Base-by-base conservation (phyloP, 2,888 invertebrate species). In the Patella depressa region DNA sequence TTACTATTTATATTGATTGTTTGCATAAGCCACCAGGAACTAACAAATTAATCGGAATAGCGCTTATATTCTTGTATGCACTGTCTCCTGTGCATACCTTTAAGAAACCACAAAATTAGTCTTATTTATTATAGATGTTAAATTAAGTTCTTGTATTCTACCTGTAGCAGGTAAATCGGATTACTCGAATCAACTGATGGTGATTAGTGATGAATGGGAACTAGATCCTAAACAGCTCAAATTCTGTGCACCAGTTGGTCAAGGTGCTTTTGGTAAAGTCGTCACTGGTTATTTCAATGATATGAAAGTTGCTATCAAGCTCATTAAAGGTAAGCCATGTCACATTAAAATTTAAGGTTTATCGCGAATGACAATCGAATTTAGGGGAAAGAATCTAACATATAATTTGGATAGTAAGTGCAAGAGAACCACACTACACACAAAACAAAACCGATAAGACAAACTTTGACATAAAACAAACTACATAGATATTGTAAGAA, bases 291-390 rank as follows among this genome's bases (percentile, higher is more conserved):
- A 87, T 79, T 89, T 87, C 78, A 82, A 85, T 17, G 88, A 88
- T 75, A 81, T 85, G 71, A 87, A 85, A 77, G 95, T 96, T 0
- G 96, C 96, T 9, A 95, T 95, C 12, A 96, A 96, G 88, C 94
- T 94, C 91, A 91, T 96, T 0, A 94, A 94, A 92, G 94, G 95
- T 95, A 91, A 90, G 91, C 83, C 24, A 4, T 0, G 45, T 45
- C 45, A 45, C 45, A 45, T 45, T 45, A 7, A 45, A 5, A 45
- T 5, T 45, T 45, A 0, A 0, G 5, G 7, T 45, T 45, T 45
- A 45, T 45, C 9, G 45, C 9, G 7, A 45, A 45, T 7, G 45
- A 45, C 45, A 45, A 45, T 9, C 45, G 45, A 45, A 45, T 45
- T 45, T 45, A 45, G 9, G 5, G 34, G 34, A 45, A 45, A 45